Conservation (phyloP, 2,888 invertebrate genomes). For the Ctena decussata region DNA sequence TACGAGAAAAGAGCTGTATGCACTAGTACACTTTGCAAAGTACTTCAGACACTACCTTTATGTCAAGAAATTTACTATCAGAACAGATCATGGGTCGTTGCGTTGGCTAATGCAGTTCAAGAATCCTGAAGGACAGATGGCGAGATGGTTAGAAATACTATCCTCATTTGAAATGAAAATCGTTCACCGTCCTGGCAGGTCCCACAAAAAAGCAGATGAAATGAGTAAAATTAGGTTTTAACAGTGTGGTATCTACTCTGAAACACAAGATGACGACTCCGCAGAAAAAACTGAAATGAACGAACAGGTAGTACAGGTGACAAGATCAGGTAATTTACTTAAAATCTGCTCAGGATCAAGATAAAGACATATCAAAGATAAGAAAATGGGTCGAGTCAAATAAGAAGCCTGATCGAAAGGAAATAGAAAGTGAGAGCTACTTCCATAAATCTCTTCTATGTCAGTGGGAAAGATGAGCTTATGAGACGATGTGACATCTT, state of each 20-base stretch:
- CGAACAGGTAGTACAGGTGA: not conserved
- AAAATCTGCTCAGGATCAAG: not conserved
- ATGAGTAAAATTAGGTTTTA: not conserved
- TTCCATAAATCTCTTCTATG: not conserved
- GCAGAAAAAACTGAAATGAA: not conserved
- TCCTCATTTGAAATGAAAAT: not conserved
- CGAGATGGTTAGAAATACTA: constrained; percentile 1
- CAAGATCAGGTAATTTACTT: not conserved
- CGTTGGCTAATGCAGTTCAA: not conserved
- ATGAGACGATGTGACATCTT: constrained; percentile 10
- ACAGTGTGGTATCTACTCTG: not conserved
- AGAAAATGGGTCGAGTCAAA: not conserved
- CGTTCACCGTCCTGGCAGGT: not conserved
- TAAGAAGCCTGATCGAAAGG: not conserved
- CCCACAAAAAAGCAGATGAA: constrained; percentile 14
- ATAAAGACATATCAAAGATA: not conserved
- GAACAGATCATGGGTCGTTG: constrained; percentile 11
- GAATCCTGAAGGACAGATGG: constrained; percentile 1
- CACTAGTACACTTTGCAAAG: constrained; percentile 19
- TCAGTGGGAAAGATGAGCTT: constrained; percentile 1
- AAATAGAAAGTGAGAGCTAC: not conserved
- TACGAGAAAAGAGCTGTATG: not conserved
- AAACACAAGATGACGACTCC: not conserved
- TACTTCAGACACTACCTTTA: constrained; percentile 6
- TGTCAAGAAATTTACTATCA: not conserved